phyloP scores from a whole-genome alignment of 2,888 invertebrate species.

The Laothoe populi region DNA sequence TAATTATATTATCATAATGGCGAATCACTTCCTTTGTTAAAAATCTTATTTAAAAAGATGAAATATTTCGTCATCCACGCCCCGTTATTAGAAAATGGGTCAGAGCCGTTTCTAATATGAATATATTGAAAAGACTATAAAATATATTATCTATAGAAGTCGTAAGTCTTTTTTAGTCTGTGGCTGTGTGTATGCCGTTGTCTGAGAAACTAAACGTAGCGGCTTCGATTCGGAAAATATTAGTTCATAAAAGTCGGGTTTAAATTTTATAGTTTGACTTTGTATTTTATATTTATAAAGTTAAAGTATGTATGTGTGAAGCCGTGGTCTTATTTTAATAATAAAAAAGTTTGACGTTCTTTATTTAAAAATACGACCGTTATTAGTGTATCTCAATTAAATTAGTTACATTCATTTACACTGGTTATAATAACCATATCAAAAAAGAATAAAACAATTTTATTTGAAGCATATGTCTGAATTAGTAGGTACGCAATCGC shows the following conservation, averaged over 20 bases:
- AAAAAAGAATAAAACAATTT: no score
- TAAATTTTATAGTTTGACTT: not conserved
- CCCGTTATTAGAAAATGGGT: conserved; percentile 11
- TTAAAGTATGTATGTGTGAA: not conserved
- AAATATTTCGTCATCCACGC: not conserved
- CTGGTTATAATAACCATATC: no score
- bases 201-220: not conserved
- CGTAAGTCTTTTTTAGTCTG: not conserved
- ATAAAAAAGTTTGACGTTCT: no score
- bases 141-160: not conserved
- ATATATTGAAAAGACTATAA: not conserved
- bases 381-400: no score
- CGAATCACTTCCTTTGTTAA: not conserved
- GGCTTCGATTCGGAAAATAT: not conserved
- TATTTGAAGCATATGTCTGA: no score
- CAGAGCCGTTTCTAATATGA: conserved; percentile 5
- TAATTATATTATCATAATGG: not conserved
- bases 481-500: no score
- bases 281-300: not conserved
- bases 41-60: not conserved
- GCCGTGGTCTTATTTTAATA: no score
- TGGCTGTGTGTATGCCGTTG: not conserved
- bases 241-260: not conserved
- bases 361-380: no score
- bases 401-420: no score